These are phyloP conservation scores for Megaustenia siamemsis DNA, from an alignment of 2,888 invertebrate species.

Conservation along the genomic window DNA sequence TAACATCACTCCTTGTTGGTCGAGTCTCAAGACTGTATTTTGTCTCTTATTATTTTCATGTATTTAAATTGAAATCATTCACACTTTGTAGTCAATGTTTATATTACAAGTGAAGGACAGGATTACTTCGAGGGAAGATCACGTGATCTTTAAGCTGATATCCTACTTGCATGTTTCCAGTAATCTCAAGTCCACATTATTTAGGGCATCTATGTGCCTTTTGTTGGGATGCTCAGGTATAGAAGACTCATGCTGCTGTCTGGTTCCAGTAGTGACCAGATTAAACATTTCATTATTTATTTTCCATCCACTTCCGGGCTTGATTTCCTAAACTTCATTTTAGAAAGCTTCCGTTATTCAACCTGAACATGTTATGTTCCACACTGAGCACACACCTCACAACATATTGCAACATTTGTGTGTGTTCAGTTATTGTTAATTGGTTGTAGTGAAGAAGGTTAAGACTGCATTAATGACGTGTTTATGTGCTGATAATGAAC, in stretches of 20 bases:
- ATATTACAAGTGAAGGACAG: no score
- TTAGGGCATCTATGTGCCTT: background rate
- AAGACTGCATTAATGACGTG: background rate
- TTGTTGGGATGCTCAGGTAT: constrained; percentile 2
- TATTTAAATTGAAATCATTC: no score
- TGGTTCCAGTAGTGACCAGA: background rate
- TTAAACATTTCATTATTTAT: background rate
- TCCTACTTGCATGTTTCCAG: background rate
- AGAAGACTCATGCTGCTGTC: background rate
- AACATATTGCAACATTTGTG: background rate
- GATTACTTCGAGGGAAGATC: no score
- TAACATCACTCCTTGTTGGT: no score
- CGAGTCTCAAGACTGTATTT: no score
- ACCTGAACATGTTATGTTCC: background rate
- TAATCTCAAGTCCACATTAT: background rate
- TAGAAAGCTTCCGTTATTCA: background rate
- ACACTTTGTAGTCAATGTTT: no score
- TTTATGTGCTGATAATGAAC: background rate
- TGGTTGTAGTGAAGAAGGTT: background rate
- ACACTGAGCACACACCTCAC: background rate
- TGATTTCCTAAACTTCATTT: background rate
- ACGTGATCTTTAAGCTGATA: no score
- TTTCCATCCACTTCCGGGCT: background rate
- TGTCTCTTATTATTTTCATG: no score
- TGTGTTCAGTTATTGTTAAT: background rate